A percentile compares a stretch with the other conserved stretches of the same genome.
These are phyloP conservation scores for Illadopsis cleaveri DNA, from an alignment of 2,113 vertebrate genomes.

Conservation along the genomic window DNA sequence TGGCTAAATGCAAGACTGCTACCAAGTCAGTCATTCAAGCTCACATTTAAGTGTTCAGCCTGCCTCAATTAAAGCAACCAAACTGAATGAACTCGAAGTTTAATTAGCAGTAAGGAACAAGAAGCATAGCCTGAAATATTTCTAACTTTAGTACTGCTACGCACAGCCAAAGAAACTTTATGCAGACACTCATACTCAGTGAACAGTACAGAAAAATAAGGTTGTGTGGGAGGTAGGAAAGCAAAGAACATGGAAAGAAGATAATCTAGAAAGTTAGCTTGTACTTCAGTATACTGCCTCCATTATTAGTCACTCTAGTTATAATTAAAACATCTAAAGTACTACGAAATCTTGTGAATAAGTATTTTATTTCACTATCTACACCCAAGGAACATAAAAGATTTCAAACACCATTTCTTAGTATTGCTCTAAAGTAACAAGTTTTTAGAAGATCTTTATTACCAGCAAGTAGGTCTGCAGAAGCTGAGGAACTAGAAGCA, in stretches of 20 bases:
- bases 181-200: background rate
- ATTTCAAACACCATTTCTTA: background rate
- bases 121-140: background rate
- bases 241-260: background rate
- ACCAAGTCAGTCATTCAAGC: background rate
- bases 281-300: background rate
- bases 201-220: background rate
- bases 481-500: conserved; percentile 82
- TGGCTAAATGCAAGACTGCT: background rate
- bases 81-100: background rate
- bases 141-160: background rate
- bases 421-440: background rate
- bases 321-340: background rate
- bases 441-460: conserved; percentile 56
- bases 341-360: background rate
- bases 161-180: background rate
- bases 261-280: background rate
- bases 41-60: background rate
- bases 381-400: background rate
- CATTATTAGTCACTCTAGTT: background rate
- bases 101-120: background rate
- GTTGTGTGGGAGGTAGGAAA: background rate
- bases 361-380: background rate
- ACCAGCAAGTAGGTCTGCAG: conserved; percentile 94
- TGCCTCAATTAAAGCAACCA: background rate